phyloP scores from a whole-genome alignment of 2,888 invertebrate genomes.

The Keiferia lycopersicella region DNA sequence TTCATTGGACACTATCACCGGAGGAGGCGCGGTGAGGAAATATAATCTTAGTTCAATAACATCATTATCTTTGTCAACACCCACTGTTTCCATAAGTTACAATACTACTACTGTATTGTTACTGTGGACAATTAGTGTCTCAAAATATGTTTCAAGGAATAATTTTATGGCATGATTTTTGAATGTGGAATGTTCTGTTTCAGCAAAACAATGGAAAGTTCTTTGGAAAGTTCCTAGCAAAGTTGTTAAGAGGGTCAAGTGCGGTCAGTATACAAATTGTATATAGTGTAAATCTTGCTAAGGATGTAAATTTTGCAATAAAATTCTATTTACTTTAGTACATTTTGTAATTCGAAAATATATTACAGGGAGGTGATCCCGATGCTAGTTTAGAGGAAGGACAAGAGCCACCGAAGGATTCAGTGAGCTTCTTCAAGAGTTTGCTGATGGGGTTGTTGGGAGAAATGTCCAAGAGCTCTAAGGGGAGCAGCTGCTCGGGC shows the following conservation, averaged over 20 bases:
- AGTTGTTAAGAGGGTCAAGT: constrained; percentile 69
- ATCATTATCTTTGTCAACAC: not conserved
- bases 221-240: constrained; percentile 69
- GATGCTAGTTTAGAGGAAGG: constrained; percentile 51
- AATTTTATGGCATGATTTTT: not conserved
- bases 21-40: constrained; percentile 71
- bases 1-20: constrained; percentile 69
- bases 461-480: constrained; percentile 72
- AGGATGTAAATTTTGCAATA: too few species aligned
- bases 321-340: too few species aligned
- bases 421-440: constrained; percentile 63
- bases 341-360: too few species aligned
- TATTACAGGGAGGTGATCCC: constrained; percentile 55
- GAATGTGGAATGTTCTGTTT: constrained; percentile 29
- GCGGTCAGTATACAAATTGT: constrained; percentile 55
- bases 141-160: too few species aligned
- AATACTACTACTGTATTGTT: too few species aligned
- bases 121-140: too few species aligned
- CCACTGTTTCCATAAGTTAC: too few species aligned
- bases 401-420: constrained; percentile 57
- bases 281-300: too few species aligned
- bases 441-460: constrained; percentile 64
- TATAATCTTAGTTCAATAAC: constrained; percentile 17
- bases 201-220: constrained; percentile 76
- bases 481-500: constrained; percentile 41